These are phyloP conservation scores for Nipponia nippon DNA, from an alignment of 2,113 vertebrate genomes.

Conservation along the genomic window DNA sequence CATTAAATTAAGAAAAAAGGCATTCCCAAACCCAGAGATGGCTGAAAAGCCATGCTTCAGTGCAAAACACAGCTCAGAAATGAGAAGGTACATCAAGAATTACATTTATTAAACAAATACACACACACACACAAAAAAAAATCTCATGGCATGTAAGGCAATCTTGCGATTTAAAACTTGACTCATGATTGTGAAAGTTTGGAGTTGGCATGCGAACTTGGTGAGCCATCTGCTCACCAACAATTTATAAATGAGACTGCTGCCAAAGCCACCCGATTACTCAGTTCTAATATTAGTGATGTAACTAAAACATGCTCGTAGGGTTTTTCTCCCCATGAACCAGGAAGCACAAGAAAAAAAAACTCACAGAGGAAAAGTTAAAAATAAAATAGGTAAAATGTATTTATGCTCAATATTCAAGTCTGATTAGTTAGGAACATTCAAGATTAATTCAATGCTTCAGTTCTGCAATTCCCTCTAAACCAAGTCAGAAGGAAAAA, in stretches of 20 bases:
- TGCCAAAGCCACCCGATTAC: slow-evolving; percentile 60
- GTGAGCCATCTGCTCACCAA: slow-evolving; percentile 62
- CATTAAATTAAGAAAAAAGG: background rate
- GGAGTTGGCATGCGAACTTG: slow-evolving; percentile 54
- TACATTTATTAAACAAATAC: slow-evolving; percentile 33
- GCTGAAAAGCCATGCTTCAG: background rate
- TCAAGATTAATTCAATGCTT: background rate
- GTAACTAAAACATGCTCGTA: slow-evolving; percentile 12
- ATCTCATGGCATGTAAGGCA: background rate
- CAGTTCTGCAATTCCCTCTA: background rate
- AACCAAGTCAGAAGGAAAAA: background rate
- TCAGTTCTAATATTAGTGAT: slow-evolving; percentile 65
- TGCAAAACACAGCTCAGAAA: background rate
- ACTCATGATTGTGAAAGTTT: slow-evolving; percentile 60
- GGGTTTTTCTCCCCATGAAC: slow-evolving; percentile 29
- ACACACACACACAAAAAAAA: background rate
- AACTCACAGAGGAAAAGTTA: background rate
- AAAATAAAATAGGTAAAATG: slow-evolving; percentile 10
- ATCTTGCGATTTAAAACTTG: slow-evolving; percentile 14
- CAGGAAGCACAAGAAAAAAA: background rate
- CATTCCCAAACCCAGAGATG: background rate
- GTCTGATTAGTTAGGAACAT: background rate
- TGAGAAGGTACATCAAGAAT: background rate
- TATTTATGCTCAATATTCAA: background rate
- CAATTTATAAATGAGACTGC: slow-evolving; percentile 41